Evolutionary conservation across 2,888 invertebrate genomes (phyloP), one percentile per base, ranked within the genome.

Genomic region (Adelphocoris suturalis): DNA sequence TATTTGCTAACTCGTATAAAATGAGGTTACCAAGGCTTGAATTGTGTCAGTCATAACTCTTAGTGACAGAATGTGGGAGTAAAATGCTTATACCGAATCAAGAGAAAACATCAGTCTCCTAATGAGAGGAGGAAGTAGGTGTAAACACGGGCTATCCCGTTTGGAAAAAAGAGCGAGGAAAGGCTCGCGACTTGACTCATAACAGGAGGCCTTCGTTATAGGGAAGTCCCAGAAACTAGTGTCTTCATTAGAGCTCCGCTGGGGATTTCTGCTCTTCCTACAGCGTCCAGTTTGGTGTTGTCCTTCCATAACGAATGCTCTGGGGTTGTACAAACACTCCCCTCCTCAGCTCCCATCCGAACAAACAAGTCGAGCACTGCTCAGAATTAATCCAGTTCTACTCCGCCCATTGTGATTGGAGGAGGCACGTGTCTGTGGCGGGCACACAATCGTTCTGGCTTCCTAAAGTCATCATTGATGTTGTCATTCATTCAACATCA

Each of bases 281-380:
- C 52, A 16, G 52, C 57, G 57, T 57, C 68, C 68, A 23, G 23
- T 68, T 68, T 68, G 68, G 68, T 68, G 68, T 68, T 68, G 68
- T 68, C 68, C 68, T 68, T 68, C 68, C 68, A 68, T 68, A 68
- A 68, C 68, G 68, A 68, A 68, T 68, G 68, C 68, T 12, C 19
- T 19, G 19, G 19, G 61, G n/a, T 68, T n/a, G 11, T 23, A 11
- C 23, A 12, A 68, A 68, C 68, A 2, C 13, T 23, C 23, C 68
- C 23, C 27, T 68, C 68, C 23, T 19, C 9, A n/a, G 61, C 19
- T n/a, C 2, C n/a, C 61, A 13, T 68, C 23, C 19, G 68, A 23
- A 68, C 68, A 68, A 68, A 68, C 68, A 68, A 23, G 68, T 57
- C 57, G 57, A n/a, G 68, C 68, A 7, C 68, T 11, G 68, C 23